Evolutionary conservation across 2,888 invertebrate species (phyloP).

Genomic region (Ryuthela nishihirai): DNA sequence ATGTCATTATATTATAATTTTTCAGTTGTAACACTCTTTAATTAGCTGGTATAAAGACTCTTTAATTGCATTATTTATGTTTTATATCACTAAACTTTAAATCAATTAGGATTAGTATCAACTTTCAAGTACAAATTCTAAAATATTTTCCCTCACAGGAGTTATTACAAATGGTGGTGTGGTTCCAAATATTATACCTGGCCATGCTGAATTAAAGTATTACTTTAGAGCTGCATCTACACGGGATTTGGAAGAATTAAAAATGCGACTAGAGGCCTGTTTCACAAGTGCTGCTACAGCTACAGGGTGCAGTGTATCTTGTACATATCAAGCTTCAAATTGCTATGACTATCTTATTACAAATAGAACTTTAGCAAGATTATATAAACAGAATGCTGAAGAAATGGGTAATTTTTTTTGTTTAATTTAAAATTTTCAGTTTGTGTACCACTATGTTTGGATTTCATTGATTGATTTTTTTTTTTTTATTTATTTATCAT

Average conservation of each 20-base stretch:
- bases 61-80: too few species aligned
- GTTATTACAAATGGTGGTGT: conserved; percentile 42
- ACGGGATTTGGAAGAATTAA: conserved; percentile 44
- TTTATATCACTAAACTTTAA: too few species aligned
- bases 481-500: too few species aligned
- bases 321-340: conserved; percentile 3
- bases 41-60: too few species aligned
- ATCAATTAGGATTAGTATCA: too few species aligned
- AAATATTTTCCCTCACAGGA: conserved; percentile 21
- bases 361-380: conserved; percentile 45
- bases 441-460: too few species aligned
- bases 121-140: too few species aligned
- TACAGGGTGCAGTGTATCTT: conserved; percentile 32
- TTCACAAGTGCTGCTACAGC: conserved; percentile 45
- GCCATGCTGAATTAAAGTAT: conserved; percentile 45
- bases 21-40: too few species aligned
- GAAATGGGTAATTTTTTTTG: conserved; percentile 40
- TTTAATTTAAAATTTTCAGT: too few species aligned
- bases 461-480: neutral
- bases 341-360: conserved; percentile 45
- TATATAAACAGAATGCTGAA: conserved; percentile 45
- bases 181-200: conserved; percentile 43
- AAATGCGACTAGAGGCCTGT: conserved; percentile 43
- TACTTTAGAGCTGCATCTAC: conserved; percentile 45
- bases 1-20: too few species aligned